Evolutionary conservation across 1,140 invertebrate genomes (phyloP), one percentile per base, ranked within the genome.

Genomic region (Zelostemma sp.): DNA sequence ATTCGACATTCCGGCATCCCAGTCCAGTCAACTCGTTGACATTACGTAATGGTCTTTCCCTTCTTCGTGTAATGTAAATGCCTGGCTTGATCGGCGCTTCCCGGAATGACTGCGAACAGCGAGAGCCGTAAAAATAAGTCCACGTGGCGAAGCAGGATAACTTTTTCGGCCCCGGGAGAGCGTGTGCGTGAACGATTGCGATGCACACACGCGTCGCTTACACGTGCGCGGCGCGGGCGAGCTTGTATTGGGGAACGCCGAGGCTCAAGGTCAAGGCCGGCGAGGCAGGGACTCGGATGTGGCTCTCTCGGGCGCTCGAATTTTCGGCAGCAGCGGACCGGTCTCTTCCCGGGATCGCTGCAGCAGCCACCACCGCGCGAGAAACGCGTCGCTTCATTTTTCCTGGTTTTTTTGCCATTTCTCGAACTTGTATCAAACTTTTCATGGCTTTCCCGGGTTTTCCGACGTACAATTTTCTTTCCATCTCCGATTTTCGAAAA

Each of bases 191-290:
- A 8, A 9, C 16, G 6, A 5, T 9, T 21, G 14, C 19, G 49
- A 50, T 21, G 59, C 51, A 45, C 55, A 51, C 45, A 31, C 31
- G 25, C 46, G 50, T 47, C 51, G n/a, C n/a, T n/a, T n/a, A n/a
- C n/a, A n/a, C n/a, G n/a, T n/a, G n/a, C n/a, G n/a, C n/a, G n/a
- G n/a, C n/a, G n/a, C n/a, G n/a, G n/a, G n/a, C n/a, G n/a, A n/a
- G n/a, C n/a, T n/a, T n/a, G n/a, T n/a, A n/a, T n/a, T n/a, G n/a
- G n/a, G n/a, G n/a, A n/a, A 17, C 33, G 41, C 28, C 64, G 48
- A 17, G 6, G 48, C 60, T 67, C 73, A 78, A 72, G 76, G 74
- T 78, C 76, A 78, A 78, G 76, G 76, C 58, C 74, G 62, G 56
- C 64, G 19, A 68, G 63, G 63, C 60, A 47, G 49, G 45, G 58